Evolutionary conservation across 1,140 invertebrate genomes (phyloP).

Genomic region (Zaprionus lachaisei): DNA sequence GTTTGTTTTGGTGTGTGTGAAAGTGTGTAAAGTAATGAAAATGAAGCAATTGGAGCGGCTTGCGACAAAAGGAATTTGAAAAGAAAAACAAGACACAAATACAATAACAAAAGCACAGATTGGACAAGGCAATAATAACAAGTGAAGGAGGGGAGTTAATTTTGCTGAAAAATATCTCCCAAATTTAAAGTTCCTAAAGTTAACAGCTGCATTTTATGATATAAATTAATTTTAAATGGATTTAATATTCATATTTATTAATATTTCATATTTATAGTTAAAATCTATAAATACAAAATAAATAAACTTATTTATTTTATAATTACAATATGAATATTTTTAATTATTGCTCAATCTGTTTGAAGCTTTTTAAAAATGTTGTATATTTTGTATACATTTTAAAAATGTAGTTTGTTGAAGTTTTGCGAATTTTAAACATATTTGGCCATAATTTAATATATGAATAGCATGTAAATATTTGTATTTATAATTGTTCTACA

Average conservation of each 20-base stretch:
- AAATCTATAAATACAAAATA: background rate
- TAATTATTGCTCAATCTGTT: background rate
- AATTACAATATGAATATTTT: background rate
- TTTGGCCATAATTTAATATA: too few species aligned
- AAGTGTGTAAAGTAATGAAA: slow-evolving; percentile 42
- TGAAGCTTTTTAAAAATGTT: too few species aligned
- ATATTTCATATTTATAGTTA: too few species aligned
- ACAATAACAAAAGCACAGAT: slow-evolving; percentile 4
- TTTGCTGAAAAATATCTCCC: too few species aligned
- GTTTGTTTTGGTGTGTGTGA: slow-evolving; percentile 1
- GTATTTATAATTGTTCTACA: background rate
- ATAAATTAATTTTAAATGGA: too few species aligned
- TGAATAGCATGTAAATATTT: background rate
- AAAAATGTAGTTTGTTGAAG: too few species aligned
- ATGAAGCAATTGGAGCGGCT: slow-evolving; percentile 57
- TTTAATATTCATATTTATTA: background rate
- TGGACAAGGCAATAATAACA: background rate
- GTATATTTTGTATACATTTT: too few species aligned
- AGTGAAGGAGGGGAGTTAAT: too few species aligned
- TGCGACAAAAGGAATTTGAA: slow-evolving; percentile 33
- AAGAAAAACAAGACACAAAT: slow-evolving; percentile 41
- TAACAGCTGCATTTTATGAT: too few species aligned
- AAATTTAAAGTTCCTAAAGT: too few species aligned
- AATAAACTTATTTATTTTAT: too few species aligned
- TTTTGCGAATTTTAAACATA: too few species aligned